These are phyloP conservation scores for Heliconius aoede DNA, from an alignment of 2,888 invertebrate genomes.

Conservation along the genomic window DNA sequence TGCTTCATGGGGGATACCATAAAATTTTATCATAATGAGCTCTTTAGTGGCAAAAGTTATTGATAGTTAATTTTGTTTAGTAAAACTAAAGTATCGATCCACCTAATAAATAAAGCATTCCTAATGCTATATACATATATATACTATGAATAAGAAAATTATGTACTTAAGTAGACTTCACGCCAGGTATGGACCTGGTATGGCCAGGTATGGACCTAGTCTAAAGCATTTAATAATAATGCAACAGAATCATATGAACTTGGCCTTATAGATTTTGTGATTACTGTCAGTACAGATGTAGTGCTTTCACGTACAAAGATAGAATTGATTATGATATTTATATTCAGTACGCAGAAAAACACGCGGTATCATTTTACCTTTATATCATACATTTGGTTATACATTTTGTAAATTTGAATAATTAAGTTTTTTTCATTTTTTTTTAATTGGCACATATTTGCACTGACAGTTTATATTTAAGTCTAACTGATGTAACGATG, in stretches of 20 bases:
- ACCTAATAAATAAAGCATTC: not conserved
- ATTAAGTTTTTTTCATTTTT: not conserved
- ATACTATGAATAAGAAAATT: not conserved
- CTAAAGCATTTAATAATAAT: not conserved
- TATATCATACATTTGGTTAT: no score
- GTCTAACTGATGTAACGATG: not conserved
- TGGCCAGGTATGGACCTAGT: no score
- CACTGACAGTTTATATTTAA: not conserved
- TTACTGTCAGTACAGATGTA: slow-evolving; percentile 1
- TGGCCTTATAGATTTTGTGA: not conserved
- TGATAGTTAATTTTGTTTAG: no score
- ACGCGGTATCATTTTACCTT: no score
- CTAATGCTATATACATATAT: no score
- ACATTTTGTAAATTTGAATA: no score
- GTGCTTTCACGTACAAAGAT: not conserved
- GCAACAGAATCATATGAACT: not conserved
- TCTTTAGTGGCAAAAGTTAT: no score
- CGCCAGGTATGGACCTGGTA: not conserved
- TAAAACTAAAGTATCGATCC: not conserved
- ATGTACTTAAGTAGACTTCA: not conserved
- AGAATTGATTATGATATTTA: not conserved
- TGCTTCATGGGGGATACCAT: no score
- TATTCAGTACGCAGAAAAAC: not conserved
- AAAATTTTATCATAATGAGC: no score
- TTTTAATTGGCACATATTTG: not conserved